Conservation (phyloP, 2,888 invertebrate species). For the Pseudococcus jackbeardsleyi region DNA sequence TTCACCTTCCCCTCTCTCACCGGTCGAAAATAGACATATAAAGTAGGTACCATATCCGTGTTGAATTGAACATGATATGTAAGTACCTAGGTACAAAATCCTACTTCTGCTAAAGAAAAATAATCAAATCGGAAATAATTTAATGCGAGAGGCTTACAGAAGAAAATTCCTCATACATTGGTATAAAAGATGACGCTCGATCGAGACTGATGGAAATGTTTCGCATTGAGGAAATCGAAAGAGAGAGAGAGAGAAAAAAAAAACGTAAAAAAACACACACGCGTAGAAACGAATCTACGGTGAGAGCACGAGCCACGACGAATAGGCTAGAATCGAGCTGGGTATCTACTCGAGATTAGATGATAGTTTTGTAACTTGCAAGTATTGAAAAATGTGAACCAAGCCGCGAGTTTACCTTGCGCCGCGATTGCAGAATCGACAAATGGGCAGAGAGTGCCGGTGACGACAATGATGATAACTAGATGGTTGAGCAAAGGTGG, state of each 20-base stretch:
- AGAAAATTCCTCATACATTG: not conserved
- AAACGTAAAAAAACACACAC: too few relatives aligned
- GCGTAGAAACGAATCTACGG: not conserved
- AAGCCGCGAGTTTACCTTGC: conserved; percentile 55
- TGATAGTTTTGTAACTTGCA: conserved; percentile 54
- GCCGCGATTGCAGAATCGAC: conserved; percentile 53
- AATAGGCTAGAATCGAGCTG: not conserved
- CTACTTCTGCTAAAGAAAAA: too few relatives aligned
- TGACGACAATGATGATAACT: conserved; percentile 55
- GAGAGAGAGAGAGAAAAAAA: not conserved
- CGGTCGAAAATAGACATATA: too few relatives aligned
- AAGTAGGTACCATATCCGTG: too few relatives aligned
- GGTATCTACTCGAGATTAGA: conserved; percentile 43
- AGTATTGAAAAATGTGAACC: conserved; percentile 55
- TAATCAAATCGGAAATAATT: not conserved
- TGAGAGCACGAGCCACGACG: not conserved
- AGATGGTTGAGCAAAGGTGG: conserved; percentile 52
- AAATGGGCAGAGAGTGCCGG: conserved; percentile 42
- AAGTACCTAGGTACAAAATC: too few relatives aligned
- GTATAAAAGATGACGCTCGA: not conserved
- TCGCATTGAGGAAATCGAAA: not conserved
- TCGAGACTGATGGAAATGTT: not conserved
- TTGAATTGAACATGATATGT: too few relatives aligned
- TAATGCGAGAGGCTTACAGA: not conserved
- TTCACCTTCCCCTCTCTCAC: too few relatives aligned